Evolutionary conservation across 2,113 vertebrate species (phyloP).

Genomic region (Ptychochromis oligacanthus): DNA sequence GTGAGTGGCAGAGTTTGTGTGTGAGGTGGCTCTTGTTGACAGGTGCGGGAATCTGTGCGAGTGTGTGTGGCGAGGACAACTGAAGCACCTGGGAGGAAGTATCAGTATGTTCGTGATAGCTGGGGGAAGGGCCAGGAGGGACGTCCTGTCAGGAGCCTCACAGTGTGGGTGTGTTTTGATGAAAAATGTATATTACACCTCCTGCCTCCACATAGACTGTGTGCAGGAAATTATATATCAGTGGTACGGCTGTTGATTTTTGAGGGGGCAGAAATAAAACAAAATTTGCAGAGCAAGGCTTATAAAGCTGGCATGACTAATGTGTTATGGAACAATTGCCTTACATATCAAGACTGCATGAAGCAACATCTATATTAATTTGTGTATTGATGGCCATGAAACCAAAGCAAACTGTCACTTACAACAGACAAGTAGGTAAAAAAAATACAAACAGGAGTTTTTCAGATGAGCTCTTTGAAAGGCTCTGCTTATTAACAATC

Average conservation of each 20-base stretch:
- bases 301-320: neutral
- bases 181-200: neutral
- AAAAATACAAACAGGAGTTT: too few relatives aligned
- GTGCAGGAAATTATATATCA: neutral
- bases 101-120: slow-evolving; percentile 26
- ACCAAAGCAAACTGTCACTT: neutral
- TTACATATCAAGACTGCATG: neutral
- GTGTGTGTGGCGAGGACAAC: neutral
- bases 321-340: neutral
- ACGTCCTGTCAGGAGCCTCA: slow-evolving; percentile 31
- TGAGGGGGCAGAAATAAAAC: neutral
- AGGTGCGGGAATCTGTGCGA: neutral
- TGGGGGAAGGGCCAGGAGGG: slow-evolving; percentile 20
- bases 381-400: neutral
- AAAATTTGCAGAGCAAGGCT: neutral
- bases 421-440: neutral
- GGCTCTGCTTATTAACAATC: neutral
- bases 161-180: slow-evolving; percentile 41
- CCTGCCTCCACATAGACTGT: neutral
- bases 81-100: slow-evolving; percentile 1
- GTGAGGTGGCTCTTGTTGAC: neutral
- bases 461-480: neutral
- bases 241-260: neutral
- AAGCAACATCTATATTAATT: neutral
- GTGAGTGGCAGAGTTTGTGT: neutral